A percentile compares a stretch with the other conserved stretches of the same genome.
These are phyloP conservation scores for Drosophila burlai DNA, from an alignment of 1,140 invertebrate genomes.

Conservation along the genomic window DNA sequence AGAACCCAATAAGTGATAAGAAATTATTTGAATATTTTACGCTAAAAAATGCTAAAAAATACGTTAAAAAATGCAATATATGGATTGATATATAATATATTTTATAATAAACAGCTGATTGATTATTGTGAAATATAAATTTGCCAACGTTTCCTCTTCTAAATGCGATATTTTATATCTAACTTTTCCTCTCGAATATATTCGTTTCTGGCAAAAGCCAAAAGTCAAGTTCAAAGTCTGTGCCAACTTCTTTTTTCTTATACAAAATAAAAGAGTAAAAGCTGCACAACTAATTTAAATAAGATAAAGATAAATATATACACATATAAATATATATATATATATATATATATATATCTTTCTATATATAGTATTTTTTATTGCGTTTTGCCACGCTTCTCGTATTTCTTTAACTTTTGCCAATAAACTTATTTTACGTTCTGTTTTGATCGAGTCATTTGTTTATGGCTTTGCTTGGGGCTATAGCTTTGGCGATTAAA, in stretches of 20 bases:
- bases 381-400: background rate
- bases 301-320: background rate
- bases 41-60: too few relatives aligned
- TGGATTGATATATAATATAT: too few relatives aligned
- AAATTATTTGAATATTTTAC: too few relatives aligned
- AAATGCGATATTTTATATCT: background rate
- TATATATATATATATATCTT: background rate
- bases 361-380: too few relatives aligned
- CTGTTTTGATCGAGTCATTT: slow-evolving; percentile 33
- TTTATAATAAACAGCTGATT: too few relatives aligned
- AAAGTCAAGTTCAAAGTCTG: background rate
- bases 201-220: background rate
- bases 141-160: too few relatives aligned
- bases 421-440: slow-evolving; percentile 1
- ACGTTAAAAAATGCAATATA: too few relatives aligned
- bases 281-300: background rate
- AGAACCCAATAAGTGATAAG: too few relatives aligned
- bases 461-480: slow-evolving; percentile 15
- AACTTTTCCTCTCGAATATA: background rate
- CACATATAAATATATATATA: background rate
- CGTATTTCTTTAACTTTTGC: background rate
- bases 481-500: background rate
- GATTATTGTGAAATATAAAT: too few relatives aligned
- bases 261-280: background rate
- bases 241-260: background rate